Evolutionary conservation across 2,888 invertebrate genomes (phyloP).

Genomic region (Quadroppia sp.): DNA sequence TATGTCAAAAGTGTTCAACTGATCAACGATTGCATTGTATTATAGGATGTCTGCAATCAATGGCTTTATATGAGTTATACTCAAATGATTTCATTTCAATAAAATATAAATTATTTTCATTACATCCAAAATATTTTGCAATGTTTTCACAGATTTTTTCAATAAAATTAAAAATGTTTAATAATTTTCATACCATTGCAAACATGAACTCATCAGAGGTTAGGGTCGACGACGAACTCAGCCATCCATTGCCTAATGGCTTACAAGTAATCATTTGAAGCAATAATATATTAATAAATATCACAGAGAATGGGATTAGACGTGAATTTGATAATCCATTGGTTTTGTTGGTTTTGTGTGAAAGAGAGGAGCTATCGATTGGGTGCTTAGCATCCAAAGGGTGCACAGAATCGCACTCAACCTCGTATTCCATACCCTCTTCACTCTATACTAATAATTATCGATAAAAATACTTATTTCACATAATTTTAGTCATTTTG

Average conservation of each 20-base stretch:
- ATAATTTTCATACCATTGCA: slow-evolving; percentile 4
- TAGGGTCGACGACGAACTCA: not conserved
- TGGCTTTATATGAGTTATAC: too few species aligned
- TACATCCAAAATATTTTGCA: too few species aligned
- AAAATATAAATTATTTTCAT: too few species aligned
- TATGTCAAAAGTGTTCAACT: too few species aligned
- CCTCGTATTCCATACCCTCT: slow-evolving; percentile 23
- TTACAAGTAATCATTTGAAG: not conserved
- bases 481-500: not conserved
- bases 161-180: not conserved
- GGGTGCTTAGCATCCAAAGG: not conserved
- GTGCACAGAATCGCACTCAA: not conserved
- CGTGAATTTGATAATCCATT: slow-evolving; percentile 10
- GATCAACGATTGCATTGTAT: too few species aligned
- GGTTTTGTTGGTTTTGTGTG: not conserved
- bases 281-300: slow-evolving; percentile 13
- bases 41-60: too few species aligned
- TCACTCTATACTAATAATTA: not conserved
- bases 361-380: not conserved
- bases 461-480: not conserved
- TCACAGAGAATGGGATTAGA: slow-evolving; percentile 16
- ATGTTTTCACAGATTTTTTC: too few species aligned
- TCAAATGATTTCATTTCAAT: too few species aligned
- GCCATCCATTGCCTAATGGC: slow-evolving; percentile 7
- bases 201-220: not conserved